A percentile compares a stretch with the other conserved stretches of the same genome.
Conservation (phyloP, 64 coral and sea anemone species). For the Stichodactyla helianthus region DNA sequence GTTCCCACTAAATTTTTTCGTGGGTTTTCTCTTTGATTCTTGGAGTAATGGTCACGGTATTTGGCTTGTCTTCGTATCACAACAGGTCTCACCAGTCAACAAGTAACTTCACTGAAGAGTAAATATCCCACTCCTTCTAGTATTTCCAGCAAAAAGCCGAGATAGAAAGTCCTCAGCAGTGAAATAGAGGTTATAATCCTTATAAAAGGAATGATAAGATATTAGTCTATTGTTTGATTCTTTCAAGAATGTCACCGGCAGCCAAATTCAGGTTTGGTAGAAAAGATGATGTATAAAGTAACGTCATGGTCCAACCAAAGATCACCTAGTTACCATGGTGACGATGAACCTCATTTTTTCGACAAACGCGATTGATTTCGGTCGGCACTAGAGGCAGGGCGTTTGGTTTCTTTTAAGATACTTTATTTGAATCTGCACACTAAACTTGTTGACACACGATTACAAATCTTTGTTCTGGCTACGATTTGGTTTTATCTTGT, state of each 20-base stretch:
- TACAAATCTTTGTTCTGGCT: too few species aligned
- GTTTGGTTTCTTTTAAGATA: background rate
- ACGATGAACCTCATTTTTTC: background rate
- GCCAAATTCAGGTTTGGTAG: background rate
- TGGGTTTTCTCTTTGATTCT: background rate
- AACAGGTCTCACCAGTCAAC: background rate
- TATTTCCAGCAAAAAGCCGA: too few species aligned
- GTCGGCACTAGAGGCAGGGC: background rate
- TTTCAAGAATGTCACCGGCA: background rate
- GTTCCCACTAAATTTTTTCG: background rate
- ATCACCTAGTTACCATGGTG: conserved; percentile 16
- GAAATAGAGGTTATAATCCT: too few species aligned
- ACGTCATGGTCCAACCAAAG: conserved; percentile 17
- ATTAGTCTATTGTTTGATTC: background rate
- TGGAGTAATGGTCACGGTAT: background rate
- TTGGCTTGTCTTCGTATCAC: background rate
- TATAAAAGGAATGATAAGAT: too few species aligned
- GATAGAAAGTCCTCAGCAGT: too few species aligned
- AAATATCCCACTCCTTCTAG: background rate
- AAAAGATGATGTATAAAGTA: conserved; percentile 3
- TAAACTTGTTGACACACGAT: too few species aligned
- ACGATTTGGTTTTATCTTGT: too few species aligned
- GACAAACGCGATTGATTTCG: background rate
- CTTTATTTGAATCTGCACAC: too few species aligned
- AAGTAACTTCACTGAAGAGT: background rate